Conservation (phyloP, 2,797 vertebrate genomes). For the Jordanella pulchra region DNA sequence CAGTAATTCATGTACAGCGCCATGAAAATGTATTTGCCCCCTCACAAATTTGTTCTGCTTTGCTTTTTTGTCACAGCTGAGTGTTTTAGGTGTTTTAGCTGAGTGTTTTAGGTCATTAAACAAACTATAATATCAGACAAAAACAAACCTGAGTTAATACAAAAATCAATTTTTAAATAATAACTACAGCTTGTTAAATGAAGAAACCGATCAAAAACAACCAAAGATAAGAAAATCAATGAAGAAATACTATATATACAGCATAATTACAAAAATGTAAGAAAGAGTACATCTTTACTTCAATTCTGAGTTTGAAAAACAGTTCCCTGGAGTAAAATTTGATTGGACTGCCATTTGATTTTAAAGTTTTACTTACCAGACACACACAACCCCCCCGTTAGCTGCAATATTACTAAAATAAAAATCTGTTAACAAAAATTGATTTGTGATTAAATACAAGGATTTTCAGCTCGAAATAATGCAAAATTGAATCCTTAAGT, state of each 20-base stretch:
- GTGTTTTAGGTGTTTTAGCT: too few relatives aligned
- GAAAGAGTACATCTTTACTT: not conserved
- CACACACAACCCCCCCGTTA: not conserved
- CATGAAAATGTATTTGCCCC: constrained; percentile 10
- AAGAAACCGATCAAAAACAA: not conserved
- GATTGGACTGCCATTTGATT: not conserved
- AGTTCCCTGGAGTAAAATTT: not conserved
- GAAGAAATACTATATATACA: not conserved
- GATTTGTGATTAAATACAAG: not conserved
- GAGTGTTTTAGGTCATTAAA: not conserved
- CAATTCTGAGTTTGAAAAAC: not conserved
- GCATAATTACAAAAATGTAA: not conserved
- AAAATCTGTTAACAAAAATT: not conserved
- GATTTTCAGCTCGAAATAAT: not conserved
- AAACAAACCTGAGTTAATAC: not conserved
- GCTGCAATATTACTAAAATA: not conserved
- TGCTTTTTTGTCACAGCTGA: not conserved
- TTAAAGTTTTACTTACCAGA: not conserved
- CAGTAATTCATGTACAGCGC: constrained; percentile 59
- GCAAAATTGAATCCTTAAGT: not conserved
- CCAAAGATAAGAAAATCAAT: not conserved
- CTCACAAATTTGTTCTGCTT: not conserved
- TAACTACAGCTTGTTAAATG: not conserved
- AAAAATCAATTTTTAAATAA: not conserved
- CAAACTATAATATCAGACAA: not conserved